phyloP scores from a whole-genome alignment of 2,113 vertebrate species.

The Bubo bubo region DNA sequence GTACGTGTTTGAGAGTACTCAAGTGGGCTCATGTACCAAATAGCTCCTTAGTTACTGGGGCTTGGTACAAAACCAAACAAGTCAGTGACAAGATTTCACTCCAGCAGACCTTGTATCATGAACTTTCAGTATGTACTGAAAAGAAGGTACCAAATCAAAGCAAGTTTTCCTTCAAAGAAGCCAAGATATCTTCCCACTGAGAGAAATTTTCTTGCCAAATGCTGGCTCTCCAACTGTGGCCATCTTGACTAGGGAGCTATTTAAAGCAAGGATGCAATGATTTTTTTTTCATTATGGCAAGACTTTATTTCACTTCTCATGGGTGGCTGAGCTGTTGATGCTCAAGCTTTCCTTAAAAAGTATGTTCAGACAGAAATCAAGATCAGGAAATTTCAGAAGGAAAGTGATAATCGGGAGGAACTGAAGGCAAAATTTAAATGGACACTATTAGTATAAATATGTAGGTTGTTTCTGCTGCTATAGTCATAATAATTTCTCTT shows the following conservation, averaged over 20 bases:
- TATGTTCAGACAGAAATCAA: slow-evolving; percentile 10
- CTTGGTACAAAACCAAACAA: slow-evolving; percentile 14
- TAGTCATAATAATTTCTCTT: not conserved
- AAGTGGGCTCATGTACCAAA: not conserved
- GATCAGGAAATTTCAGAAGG: not conserved
- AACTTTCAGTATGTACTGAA: slow-evolving; percentile 44
- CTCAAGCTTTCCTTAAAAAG: slow-evolving; percentile 29
- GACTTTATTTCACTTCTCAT: slow-evolving; percentile 32
- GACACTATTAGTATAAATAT: not conserved
- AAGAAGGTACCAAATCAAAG: slow-evolving; percentile 45
- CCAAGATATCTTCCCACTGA: slow-evolving; percentile 49
- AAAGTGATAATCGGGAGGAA: not conserved
- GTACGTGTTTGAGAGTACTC: not conserved
- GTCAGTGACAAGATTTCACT: slow-evolving; percentile 25
- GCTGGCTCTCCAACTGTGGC: slow-evolving; percentile 56
- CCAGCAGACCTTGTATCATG: slow-evolving; percentile 22
- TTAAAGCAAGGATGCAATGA: slow-evolving; percentile 40
- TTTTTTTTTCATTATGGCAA: slow-evolving; percentile 19
- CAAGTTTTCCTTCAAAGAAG: slow-evolving; percentile 38
- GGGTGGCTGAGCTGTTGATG: slow-evolving; percentile 18
- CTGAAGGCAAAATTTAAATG: not conserved
- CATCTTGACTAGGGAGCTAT: slow-evolving; percentile 56
- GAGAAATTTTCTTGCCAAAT: slow-evolving; percentile 57
- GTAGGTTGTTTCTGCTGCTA: not conserved
- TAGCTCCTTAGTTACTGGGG: not conserved